phyloP scores from a whole-genome alignment of 2,113 vertebrate species.

The Aptenodytes forsteri region DNA sequence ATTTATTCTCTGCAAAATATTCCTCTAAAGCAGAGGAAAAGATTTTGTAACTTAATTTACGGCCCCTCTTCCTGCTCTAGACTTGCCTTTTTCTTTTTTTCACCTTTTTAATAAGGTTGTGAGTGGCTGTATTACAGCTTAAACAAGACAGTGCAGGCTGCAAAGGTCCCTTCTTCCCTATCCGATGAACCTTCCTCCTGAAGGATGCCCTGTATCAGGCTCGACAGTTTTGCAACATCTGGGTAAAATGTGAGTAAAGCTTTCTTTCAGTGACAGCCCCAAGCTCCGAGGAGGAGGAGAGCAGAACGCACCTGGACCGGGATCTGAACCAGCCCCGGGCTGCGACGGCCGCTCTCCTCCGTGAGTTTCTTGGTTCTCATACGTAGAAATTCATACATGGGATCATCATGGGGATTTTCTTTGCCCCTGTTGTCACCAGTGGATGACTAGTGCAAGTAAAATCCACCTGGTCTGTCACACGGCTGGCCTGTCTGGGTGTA shows the following conservation, averaged over 20 bases:
- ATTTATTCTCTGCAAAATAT: neutral
- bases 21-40: neutral
- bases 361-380: accelerated
- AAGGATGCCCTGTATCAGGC: neutral
- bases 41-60: neutral
- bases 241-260: neutral
- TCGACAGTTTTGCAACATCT: neutral
- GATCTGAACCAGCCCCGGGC: neutral
- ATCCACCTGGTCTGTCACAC: accelerated
- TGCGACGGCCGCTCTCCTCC: accelerated
- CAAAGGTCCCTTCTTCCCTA: neutral
- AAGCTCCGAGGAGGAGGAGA: neutral
- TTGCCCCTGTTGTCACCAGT: neutral
- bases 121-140: neutral
- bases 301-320: accelerated
- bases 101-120: neutral
- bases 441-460: accelerated
- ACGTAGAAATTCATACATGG: accelerated
- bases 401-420: neutral
- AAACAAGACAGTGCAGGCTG: neutral
- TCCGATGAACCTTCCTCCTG: neutral
- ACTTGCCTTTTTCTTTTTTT: neutral
- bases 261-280: neutral
- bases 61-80: neutral
- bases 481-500: accelerated